Evolutionary conservation across 2,888 invertebrate species (phyloP), one percentile per base, ranked within the genome.

Genomic region (Mechanitis mazaeus): DNA sequence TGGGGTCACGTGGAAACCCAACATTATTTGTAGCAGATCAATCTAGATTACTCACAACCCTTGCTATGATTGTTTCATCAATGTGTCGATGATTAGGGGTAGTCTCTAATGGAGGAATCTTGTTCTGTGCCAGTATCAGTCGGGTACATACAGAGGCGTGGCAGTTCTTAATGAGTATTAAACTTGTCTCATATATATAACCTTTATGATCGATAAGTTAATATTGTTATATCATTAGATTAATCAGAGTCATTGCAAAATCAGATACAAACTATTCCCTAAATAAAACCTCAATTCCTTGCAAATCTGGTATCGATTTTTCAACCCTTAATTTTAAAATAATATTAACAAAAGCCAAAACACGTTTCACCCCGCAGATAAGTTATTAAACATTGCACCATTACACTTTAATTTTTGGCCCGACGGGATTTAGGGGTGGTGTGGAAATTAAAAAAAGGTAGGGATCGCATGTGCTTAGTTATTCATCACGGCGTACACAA

Each of bases 1-100:
- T 47, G 60, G 59, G 58, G 65, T 62, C 55, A 71, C 60, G 58
- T 61, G 64, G 62, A 60, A 77, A 75, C 75, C 80, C 80, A 78
- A 78, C 77, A 78, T 85, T 68, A 85, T 89, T 88, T 85, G 88
- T 85, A 79, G 76, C 78, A 81, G 84, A 89, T 89, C 88, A 84
- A 88, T 89, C 89, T 88, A 89, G 88, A 89, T 88, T 87, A 87
- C 78, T 79, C 79, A 82, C 83, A 84, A 85, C 87, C 87, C 87
- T 84, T 83, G 72, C 70, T 64, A 66, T 75, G 84, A 85, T 87
- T 87, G 85, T 83, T 85, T 81, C 84, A 75, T 80, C 84, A 81
- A 84, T 78, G 80, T 78, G 83, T 80, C 82, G 79, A 85, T 85
- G 77, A 85, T 85, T 84, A 80, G 80, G 83, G 83, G 75, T 79